Conservation (phyloP, 2,888 invertebrate genomes). For the Lasioglossum vierecki region DNA sequence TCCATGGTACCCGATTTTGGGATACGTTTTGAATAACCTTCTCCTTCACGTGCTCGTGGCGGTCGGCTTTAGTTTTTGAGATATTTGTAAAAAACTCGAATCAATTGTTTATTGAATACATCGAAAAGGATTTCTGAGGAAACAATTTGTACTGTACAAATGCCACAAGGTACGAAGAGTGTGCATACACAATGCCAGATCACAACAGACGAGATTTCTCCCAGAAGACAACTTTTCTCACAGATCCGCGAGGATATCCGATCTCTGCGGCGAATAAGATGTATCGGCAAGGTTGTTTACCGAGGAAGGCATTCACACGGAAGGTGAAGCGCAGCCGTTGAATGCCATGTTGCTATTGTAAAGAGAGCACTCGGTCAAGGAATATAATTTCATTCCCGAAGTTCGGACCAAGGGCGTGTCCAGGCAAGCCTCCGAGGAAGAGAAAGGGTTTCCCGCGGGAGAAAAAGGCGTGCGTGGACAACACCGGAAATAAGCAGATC, state of each 20-base stretch:
- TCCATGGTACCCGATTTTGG: no score
- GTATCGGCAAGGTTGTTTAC: constrained; percentile 43
- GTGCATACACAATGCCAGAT: neutral
- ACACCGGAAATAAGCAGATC: constrained; percentile 79
- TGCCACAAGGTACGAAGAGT: neutral
- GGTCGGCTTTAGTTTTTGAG: no score
- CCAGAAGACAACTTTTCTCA: constrained; percentile 1
- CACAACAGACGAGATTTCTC: neutral
- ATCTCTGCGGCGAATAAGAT: constrained; percentile 47
- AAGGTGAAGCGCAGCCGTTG: neutral
- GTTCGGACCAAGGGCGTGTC: constrained; percentile 58
- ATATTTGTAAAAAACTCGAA: no score
- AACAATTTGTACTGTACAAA: neutral
- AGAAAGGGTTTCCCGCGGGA: constrained; percentile 54
- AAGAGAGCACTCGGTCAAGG: constrained; percentile 9
- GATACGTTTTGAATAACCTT: no score
- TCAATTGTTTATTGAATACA: no score
- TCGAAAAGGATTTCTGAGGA: neutral
- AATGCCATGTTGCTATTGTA: constrained; percentile 23
- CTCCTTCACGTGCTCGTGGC: no score
- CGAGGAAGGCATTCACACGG: constrained; percentile 28
- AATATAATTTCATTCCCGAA: constrained; percentile 44
- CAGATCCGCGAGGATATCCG: neutral
- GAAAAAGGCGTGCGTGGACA: constrained; percentile 67
- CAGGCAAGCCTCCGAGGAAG: constrained; percentile 40